Evolutionary conservation across 2,797 vertebrate species (phyloP).

Genomic region (Gallinago nigripennis): DNA sequence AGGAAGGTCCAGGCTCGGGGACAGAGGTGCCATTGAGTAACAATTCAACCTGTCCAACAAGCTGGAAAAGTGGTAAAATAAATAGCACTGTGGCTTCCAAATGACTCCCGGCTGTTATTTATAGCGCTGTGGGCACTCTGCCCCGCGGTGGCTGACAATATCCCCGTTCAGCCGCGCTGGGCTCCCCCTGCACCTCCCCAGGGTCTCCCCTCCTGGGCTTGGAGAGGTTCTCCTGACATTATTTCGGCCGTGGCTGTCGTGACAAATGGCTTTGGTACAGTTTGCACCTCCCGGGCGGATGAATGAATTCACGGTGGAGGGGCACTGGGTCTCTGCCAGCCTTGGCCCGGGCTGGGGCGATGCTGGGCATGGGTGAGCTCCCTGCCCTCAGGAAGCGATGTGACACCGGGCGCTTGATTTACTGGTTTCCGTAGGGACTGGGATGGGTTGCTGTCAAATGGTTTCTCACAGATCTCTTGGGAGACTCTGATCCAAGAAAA

Average conservation of each 20-base stretch:
- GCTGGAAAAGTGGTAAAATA: conserved; percentile 44
- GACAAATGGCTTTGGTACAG: conserved; percentile 2
- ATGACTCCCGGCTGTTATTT: conserved; percentile 37
- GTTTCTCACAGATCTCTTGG: neutral
- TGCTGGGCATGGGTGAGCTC: neutral
- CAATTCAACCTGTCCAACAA: conserved; percentile 40
- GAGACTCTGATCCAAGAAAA: neutral
- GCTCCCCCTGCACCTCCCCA: neutral
- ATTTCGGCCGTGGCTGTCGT: neutral
- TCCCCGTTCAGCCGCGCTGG: neutral
- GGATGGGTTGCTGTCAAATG: neutral
- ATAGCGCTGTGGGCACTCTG: conserved; percentile 5
- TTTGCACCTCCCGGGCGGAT: neutral
- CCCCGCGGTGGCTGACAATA: neutral
- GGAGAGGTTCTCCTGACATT: neutral
- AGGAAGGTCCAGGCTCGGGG: neutral
- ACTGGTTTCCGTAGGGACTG: neutral
- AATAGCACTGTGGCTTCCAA: conserved; percentile 45
- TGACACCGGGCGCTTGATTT: conserved; percentile 28
- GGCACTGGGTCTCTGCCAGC: conserved; percentile 5
- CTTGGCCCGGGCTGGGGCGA: neutral
- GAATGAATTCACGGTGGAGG: neutral
- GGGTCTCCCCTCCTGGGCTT: neutral
- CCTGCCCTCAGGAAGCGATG: neutral
- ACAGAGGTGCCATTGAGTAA: conserved; percentile 39